Conservation (phyloP, 2,888 invertebrate species). For the Ophioninae sp. region DNA sequence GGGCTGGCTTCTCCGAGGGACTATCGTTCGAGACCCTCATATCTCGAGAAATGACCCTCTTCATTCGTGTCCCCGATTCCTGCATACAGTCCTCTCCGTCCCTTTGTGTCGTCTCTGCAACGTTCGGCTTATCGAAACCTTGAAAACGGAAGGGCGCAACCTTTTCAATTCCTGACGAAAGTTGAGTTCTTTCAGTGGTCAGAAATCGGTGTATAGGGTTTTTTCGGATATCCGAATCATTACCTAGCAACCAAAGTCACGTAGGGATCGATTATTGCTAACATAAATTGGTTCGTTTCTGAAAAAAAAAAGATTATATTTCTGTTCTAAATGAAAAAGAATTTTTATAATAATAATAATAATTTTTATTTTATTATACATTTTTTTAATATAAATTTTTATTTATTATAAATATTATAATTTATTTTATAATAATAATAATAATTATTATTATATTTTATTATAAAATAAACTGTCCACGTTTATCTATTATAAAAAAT, state of each 20-base stretch:
- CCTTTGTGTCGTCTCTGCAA: conserved; percentile 2
- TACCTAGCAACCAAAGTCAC: not conserved
- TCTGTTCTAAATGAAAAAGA: not conserved
- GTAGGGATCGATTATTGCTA: not conserved
- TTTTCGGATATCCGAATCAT: not conserved
- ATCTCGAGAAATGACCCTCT: conserved; percentile 31
- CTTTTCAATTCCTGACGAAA: not conserved
- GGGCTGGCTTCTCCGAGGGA: conserved; percentile 39
- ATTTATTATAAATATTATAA: too few relatives aligned
- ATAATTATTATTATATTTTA: too few relatives aligned
- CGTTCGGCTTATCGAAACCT: conserved; percentile 10
- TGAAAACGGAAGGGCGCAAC: conserved; percentile 12
- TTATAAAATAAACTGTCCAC: too few relatives aligned
- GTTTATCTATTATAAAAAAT: too few relatives aligned
- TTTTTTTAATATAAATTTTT: too few relatives aligned
- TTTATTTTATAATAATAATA: too few relatives aligned
- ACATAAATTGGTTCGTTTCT: not conserved
- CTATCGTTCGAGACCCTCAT: conserved; percentile 21
- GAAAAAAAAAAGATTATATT: not conserved
- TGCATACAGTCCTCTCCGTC: not conserved
- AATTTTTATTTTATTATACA: too few relatives aligned
- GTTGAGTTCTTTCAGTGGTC: not conserved
- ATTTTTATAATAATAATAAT: too few relatives aligned
- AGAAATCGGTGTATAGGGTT: not conserved
- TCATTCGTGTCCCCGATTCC: conserved; percentile 1